A percentile compares a stretch with the other conserved stretches of the same genome.
Evolutionary conservation across 2,113 vertebrate genomes (phyloP).

Genomic region (Pelmatolapia mariae): DNA sequence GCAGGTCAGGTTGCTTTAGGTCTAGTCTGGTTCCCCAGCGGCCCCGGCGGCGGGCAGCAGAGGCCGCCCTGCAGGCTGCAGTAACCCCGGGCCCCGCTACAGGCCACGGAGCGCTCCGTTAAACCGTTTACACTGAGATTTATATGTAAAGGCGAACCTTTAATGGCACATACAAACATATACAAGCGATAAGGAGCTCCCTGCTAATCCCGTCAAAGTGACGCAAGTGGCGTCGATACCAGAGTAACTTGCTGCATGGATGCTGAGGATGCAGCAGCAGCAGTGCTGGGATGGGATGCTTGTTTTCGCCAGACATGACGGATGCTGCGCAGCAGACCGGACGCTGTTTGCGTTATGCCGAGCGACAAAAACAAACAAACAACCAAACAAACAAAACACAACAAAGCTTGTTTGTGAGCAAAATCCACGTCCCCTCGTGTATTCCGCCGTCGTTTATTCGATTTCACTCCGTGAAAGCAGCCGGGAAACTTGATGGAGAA

Average conservation of each 20-base stretch:
- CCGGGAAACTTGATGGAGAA: background rate
- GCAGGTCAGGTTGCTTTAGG: background rate
- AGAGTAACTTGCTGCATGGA: conserved; percentile 23
- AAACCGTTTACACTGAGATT: background rate
- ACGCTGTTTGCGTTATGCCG: background rate
- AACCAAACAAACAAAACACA: background rate
- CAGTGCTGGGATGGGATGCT: conserved; percentile 40
- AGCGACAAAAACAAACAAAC: background rate
- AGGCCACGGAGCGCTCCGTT: conserved; percentile 24
- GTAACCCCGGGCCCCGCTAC: conserved; percentile 29
- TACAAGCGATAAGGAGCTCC: too few relatives aligned
- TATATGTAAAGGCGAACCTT: background rate
- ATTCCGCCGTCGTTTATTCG: background rate
- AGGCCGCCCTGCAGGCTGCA: conserved; percentile 51
- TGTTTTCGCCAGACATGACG: conserved; percentile 54
- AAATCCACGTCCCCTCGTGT: background rate
- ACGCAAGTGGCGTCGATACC: background rate
- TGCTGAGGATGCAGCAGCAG: conserved; percentile 41
- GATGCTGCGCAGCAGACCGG: conserved; percentile 57
- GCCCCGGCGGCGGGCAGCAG: conserved; percentile 3
- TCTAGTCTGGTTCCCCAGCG: background rate
- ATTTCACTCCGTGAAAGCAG: background rate
- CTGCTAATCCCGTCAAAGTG: background rate
- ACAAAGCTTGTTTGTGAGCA: background rate
- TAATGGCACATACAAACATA: background rate